These are phyloP conservation scores for Litocranius walleri DNA, from an alignment of 2,113 vertebrate genomes.

Conservation along the genomic window DNA sequence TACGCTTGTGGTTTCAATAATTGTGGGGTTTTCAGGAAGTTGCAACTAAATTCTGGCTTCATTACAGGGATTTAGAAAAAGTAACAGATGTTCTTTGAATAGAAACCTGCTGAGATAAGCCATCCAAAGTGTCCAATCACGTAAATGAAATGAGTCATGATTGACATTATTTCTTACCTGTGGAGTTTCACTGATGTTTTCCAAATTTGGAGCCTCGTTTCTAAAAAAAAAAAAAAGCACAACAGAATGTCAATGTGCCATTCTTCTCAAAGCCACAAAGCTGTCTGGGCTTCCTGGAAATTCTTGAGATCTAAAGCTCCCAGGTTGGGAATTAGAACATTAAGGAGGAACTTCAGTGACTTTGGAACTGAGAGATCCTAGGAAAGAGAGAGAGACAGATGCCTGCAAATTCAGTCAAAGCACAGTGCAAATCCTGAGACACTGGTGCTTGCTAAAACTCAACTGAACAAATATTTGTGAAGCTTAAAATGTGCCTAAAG, in stretches of 20 bases:
- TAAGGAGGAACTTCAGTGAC: neutral
- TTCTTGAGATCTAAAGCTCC: neutral
- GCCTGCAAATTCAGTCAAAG: neutral
- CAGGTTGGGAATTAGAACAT: neutral
- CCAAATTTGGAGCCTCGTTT: neutral
- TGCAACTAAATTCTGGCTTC: slow-evolving; percentile 1
- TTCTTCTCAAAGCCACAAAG: neutral
- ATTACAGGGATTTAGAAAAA: slow-evolving; percentile 31
- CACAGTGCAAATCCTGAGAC: neutral
- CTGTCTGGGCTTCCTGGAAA: neutral
- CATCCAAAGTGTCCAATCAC: slow-evolving; percentile 21
- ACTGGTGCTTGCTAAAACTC: neutral
- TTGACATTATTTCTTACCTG: slow-evolving; percentile 34
- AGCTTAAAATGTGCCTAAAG: neutral
- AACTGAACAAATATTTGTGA: neutral
- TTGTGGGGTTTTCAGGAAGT: neutral
- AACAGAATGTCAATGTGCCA: neutral
- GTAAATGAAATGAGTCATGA: slow-evolving; percentile 21
- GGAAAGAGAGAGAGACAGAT: neutral
- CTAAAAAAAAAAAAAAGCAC: neutral
- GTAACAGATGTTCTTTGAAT: slow-evolving; percentile 44
- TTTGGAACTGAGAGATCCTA: neutral
- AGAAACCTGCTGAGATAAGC: slow-evolving; percentile 45
- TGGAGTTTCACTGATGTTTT: neutral
- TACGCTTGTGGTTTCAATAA: neutral